Evolutionary conservation across 2,113 vertebrate species (phyloP), one percentile per base, ranked within the genome.

Genomic region (Mungos mungo): DNA sequence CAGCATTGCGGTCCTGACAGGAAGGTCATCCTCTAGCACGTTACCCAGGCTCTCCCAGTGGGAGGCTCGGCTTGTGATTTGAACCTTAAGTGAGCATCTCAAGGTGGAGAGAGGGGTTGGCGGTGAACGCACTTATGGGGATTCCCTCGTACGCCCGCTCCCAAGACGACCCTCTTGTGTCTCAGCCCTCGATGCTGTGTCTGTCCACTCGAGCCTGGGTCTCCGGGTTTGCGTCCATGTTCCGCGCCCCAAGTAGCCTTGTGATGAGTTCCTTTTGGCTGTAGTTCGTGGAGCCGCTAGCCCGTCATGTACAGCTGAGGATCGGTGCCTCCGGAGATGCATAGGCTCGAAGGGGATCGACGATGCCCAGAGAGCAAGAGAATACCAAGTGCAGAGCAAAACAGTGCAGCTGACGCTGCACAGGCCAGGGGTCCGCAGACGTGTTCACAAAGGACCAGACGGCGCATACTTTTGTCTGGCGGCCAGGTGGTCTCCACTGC

Each of bases 401-500:
- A 29, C 7, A 9, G 52, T 2, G 9, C 5, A 3, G 50, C 35
- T 38, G 52, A 31, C 16, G 3, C 3, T 8, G 41, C 35, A 19
- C 35, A 10, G 90, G 66, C 65, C 57, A 15, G 25, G 45, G 71
- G 41, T 45, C 45, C 1, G 77, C 29, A 25, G 0, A 7, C 66
- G 69, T 54, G 38, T 29, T n/a, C 8, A 7, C 16, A 21, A 35
- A 27, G 47, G 45, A 19, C 47, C 69, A 63, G 41, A 77, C 7
- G 33, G 82, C 35, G 35, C 29, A 4, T 35, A 21, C 1, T 45
- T 15, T 9, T 18, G 21, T 27, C n/a, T 33, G 12, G 31, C 0
- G 3, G 41, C 65, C 50, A 1, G 12, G 0, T 6, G 21, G 23
- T 35, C 33, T 76, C 60, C 9, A 41, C 47, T 2, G 7, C 2